Conservation (phyloP, 1,140 invertebrate genomes). For the Daktulosphaira vitifoliae region DNA sequence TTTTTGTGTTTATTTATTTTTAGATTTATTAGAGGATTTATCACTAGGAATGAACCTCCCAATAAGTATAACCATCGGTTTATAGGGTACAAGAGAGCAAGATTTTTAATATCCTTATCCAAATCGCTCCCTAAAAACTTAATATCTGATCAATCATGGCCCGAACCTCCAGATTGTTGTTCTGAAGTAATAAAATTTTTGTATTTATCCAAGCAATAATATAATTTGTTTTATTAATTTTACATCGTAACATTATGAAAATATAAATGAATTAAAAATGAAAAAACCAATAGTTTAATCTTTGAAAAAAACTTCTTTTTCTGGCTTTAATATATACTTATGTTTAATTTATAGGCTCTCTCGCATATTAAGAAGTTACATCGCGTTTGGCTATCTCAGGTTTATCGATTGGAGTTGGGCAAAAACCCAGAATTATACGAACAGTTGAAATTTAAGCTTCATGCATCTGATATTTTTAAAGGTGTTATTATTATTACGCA, state of each 20-base stretch:
- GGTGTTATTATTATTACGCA: too few species aligned
- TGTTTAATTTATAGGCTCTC: neutral
- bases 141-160: neutral
- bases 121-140: neutral
- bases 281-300: too few species aligned
- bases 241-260: too few species aligned
- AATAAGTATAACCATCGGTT: slow-evolving; percentile 1
- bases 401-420: neutral
- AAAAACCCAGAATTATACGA: neutral
- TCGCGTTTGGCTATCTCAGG: neutral
- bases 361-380: neutral
- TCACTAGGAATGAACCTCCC: slow-evolving; percentile 6
- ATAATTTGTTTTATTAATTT: too few species aligned
- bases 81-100: neutral
- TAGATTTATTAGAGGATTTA: neutral
- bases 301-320: neutral
- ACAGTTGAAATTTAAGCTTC: neutral
- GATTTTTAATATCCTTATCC: neutral
- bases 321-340: neutral
- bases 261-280: too few species aligned
- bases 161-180: neutral
- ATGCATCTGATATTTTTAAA: slow-evolving; percentile 19
- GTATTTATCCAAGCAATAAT: too few species aligned
- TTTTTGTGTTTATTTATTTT: neutral
- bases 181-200: neutral